Evolutionary conservation across 2,888 invertebrate species (phyloP), one percentile per base, ranked within the genome.

Genomic region (Cistogaster globosa): DNA sequence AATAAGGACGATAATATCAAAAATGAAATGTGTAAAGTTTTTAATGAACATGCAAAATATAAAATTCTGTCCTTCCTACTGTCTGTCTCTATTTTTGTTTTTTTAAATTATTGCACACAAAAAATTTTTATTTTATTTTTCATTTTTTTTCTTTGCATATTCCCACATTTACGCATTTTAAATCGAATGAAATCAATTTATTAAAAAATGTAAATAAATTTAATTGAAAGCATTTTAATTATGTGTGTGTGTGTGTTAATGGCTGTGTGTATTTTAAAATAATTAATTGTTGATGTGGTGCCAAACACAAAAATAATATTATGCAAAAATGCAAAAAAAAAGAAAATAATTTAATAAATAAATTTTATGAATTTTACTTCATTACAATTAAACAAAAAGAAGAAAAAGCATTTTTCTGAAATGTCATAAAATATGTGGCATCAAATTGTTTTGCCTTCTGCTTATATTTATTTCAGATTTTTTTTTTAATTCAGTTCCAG

Each of bases 251-350:
- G 69, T 53, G 18, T 48, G 16, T n/a, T 0, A 20, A n/a, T 38
- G 16, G 16, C 48, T 58, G 42, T 32, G 12, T 18, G 32, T 60
- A 67, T 53, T 84, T 77, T 32, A 68, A 77, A 84, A 77, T 71
- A 84, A 81, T 81, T 81, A 81, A 81, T 84, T 81, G 77, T 77
- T 84, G 84, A 81, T 77, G 72, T 77, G 63, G 81, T 74, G 84
- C 77, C 81, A 84, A 75, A 81, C 62, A 80, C 71, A 22, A 53
- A 80, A 76, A 65, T 68, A 53, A 68, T 60, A 74, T 45, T 51
- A 71, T 78, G 55, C 65, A 38, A 38, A 18, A 67, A 57, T 45
- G 57, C 48, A 38, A 18, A 32, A 74, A 7, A 22, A 32, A 8
- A 5, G 6, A 2, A 32, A 32, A n/a, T n/a, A n/a, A n/a, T n/a